Conservation (phyloP, 1,140 invertebrate species). For the Drosophila auraria region DNA sequence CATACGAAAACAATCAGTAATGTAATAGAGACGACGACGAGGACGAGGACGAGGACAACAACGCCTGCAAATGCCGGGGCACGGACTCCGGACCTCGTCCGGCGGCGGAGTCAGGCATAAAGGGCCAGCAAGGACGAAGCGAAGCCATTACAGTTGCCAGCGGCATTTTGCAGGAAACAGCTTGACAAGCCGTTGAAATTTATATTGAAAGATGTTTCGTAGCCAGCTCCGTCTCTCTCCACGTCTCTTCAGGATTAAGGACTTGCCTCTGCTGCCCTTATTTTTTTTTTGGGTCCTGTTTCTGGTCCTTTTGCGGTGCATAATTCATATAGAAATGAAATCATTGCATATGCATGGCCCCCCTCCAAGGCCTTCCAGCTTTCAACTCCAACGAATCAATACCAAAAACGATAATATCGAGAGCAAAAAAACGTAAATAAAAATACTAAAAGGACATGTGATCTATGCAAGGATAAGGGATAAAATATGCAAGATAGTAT, state of each 20-base stretch:
- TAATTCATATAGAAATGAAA: constrained; percentile 41
- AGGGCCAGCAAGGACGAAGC: not conserved
- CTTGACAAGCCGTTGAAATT: constrained; percentile 83
- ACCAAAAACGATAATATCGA: constrained; percentile 2
- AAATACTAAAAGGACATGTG: not conserved
- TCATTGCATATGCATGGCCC: constrained; percentile 27
- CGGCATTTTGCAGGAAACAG: constrained; percentile 67
- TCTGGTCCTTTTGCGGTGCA: constrained; percentile 29
- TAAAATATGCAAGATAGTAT: constrained; percentile 13
- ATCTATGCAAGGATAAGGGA: constrained; percentile 3
- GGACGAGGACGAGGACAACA: constrained; percentile 54
- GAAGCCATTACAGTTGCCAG: constrained; percentile 60
- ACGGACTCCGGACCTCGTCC: constrained; percentile 2
- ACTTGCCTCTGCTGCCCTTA: not conserved
- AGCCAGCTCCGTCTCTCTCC: not conserved
- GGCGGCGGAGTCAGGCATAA: not conserved
- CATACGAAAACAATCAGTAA: constrained; percentile 80
- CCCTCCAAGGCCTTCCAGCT: not conserved
- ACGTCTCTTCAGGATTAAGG: constrained; percentile 59
- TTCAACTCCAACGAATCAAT: constrained; percentile 9
- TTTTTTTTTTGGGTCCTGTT: not conserved
- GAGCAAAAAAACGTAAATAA: too few species aligned
- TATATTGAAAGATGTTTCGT: constrained; percentile 82
- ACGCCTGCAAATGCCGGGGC: constrained; percentile 34
- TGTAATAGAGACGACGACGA: constrained; percentile 74